Conservation (phyloP, 2,888 invertebrate species). For the Gnatocerus cornutus region DNA sequence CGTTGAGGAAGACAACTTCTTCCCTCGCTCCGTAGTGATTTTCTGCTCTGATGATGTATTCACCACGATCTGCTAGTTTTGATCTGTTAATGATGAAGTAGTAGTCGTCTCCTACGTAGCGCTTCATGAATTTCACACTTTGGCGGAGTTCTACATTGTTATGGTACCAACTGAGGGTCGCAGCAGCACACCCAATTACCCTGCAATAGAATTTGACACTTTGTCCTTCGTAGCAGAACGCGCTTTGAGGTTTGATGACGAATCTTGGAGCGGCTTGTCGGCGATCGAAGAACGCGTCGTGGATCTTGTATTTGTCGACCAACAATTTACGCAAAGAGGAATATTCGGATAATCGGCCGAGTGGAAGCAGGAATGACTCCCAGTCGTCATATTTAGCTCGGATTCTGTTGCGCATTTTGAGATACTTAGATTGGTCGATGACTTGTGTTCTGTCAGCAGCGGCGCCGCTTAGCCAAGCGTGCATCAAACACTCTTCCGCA, state of each 20-base stretch:
- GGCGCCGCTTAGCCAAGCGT: constrained; percentile 95
- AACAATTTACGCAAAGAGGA: constrained; percentile 96
- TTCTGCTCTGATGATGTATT: constrained; percentile 96
- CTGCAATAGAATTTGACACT: constrained; percentile 98
- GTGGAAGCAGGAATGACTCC: constrained; percentile 91
- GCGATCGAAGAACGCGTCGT: constrained; percentile 96
- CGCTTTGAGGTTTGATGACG: constrained; percentile 96
- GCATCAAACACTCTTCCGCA: constrained; percentile 96
- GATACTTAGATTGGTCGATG: constrained; percentile 90
- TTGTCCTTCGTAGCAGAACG: constrained; percentile 97
- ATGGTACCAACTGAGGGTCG: constrained; percentile 96
- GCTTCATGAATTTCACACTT: constrained; percentile 99
- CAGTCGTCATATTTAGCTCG: constrained; percentile 87
- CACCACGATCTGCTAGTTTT: constrained; percentile 95
- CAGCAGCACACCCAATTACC: constrained; percentile 94
- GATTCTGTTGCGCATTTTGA: constrained; percentile 90
- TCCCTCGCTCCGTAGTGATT: constrained; percentile 97
- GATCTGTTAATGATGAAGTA: constrained; percentile 98
- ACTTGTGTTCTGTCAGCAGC: constrained; percentile 82
- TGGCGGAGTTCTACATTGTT: constrained; percentile 95
- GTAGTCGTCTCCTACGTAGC: constrained; percentile 96
- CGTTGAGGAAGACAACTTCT: constrained; percentile 97
- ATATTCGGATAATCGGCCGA: constrained; percentile 98
- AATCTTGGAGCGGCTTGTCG: constrained; percentile 98
- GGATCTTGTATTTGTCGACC: constrained; percentile 96